Base-by-base conservation (phyloP, 2,113 vertebrate species). In the Oreochromis spilurus region DNA sequence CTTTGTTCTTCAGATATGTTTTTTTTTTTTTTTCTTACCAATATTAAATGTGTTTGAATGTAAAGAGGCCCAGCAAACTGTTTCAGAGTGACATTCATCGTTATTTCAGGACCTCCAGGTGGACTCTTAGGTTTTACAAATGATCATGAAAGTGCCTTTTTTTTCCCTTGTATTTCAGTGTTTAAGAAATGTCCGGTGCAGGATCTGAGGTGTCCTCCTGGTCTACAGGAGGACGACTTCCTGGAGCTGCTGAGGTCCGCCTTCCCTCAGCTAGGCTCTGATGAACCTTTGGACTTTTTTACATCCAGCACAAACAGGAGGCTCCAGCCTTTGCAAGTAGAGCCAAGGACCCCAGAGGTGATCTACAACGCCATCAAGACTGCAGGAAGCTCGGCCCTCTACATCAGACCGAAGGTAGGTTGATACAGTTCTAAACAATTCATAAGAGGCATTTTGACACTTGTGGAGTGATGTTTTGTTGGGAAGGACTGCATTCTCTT, bases 211-310 rank as follows among this genome's bases (percentile, higher is more conserved):
- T 90, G 86, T 84, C 87, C 88, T n/a, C 83, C 13, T 0, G 78
- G 83, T 8, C 84, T 90, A 1, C 83, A 54, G 70, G 88, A 91
- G 50, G 4, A 12, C 0, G 16, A 90, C 65, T 91, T 93, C 80
- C 77, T 91, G 87, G 9, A 45, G 17, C 70, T 87, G 21, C 84
- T 93, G 52, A n/a, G 78, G 48, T 84, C 92, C 58, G 9, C 62
- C 53, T 87, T 91, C 90, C 92, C 92, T 40, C 90, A 85, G 67
- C 87, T 93, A 48, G 57, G 52, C 2, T 50, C 7, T 1, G 11
- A 55, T 5, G 17, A 55, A 31, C 19, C n/a, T 0, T 82, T 93
- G 1, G 13, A 62, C 12, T 1, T 92, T 16, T 87, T 72, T 40
- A 84, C 11, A 3, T n/a, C 48, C 0, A 62, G 88, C 45, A 11